Evolutionary conservation across 2,888 invertebrate species (phyloP).

Genomic region (Gasteruption jaculator): DNA sequence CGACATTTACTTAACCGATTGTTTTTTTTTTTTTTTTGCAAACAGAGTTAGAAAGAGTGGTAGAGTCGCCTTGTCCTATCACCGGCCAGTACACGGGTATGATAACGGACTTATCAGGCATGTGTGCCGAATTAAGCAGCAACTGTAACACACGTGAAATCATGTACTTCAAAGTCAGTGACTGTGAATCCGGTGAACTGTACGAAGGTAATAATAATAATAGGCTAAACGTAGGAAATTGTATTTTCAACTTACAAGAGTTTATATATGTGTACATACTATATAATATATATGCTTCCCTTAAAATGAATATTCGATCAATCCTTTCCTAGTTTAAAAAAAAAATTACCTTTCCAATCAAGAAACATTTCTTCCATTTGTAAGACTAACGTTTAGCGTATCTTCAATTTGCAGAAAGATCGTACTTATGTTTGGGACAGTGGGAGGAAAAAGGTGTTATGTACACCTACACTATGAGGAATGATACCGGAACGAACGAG

Average conservation of each 20-base stretch:
- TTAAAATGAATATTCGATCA: conserved; percentile 1
- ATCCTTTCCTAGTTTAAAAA: conserved; percentile 1
- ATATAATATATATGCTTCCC: too few species aligned
- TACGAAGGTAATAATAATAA: conserved; percentile 62
- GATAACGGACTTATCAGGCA: conserved; percentile 58
- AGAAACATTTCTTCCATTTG: conserved; percentile 15
- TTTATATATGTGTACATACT: too few species aligned
- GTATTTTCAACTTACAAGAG: too few species aligned
- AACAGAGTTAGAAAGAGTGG: conserved; percentile 50
- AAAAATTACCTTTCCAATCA: conserved; percentile 4
- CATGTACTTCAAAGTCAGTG: conserved; percentile 65
- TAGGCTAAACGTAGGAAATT: too few species aligned
- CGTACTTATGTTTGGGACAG: conserved; percentile 64
- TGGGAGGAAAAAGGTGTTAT: conserved; percentile 62
- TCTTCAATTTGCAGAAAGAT: conserved; percentile 57
- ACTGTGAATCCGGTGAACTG: conserved; percentile 58
- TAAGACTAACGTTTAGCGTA: too few species aligned
- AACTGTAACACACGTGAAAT: conserved; percentile 62
- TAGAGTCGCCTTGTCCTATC: conserved; percentile 61
- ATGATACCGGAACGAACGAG: conserved; percentile 60
- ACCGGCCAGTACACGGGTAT: conserved; percentile 63
- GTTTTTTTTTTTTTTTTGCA: conserved; percentile 1
- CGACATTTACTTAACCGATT: not conserved
- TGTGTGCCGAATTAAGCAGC: conserved; percentile 64
- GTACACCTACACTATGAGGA: conserved; percentile 63